Evolutionary conservation across 35 echinoderm and acorn worm genomes (phyloP), one percentile per base, ranked within the genome.

Genomic region (Apostichopus californicus): DNA sequence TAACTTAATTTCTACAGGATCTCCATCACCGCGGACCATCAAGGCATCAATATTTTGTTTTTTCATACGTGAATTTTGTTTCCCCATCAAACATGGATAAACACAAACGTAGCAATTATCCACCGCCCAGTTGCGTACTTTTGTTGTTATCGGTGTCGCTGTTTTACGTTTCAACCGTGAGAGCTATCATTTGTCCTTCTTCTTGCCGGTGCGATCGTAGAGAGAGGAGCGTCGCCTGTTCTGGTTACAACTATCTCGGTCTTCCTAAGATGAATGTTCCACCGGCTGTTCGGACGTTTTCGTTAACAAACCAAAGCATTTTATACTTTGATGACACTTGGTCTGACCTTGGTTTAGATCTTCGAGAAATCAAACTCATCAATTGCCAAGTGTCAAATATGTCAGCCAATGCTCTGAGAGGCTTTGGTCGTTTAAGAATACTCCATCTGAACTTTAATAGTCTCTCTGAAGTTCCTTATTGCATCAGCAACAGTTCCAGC

Each of bases 151-250:
- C 71, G n/a, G 71, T 22, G 1, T 75, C 20, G 14, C 15, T 22
- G 21, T 7, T n/a, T 75, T 75, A 75, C 17, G 71, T 75, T 13
- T 82, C 80, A 82, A 8, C 8, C 9, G 80, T 57, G 18, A 5
- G n/a, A 8, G 55, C 80, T 17, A 53, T 89, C 7, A 89, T 73
- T 89, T 89, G 86, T 34, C 86, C 86, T 34, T 12, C 22, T 5
- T 15, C 1, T 11, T 89, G 86, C 28, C 61, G 24, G 0, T 89
- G 86, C 34, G 86, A 88, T 17, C 86, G 86, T 18, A 20, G 86
- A 54, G 86, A 88, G 15, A 5, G 86, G 2, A 88, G 21, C 15
- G 61, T 88, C 5, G 23, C 86, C 59, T 88, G 86, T 34, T 71
- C 21, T 13, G 22, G 22, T 7, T 15, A 73, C 13, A 25, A 1